Evolutionary conservation across 2,797 vertebrate genomes (phyloP), one percentile per base, ranked within the genome.

Genomic region (Catamblyrhynchus diadema): DNA sequence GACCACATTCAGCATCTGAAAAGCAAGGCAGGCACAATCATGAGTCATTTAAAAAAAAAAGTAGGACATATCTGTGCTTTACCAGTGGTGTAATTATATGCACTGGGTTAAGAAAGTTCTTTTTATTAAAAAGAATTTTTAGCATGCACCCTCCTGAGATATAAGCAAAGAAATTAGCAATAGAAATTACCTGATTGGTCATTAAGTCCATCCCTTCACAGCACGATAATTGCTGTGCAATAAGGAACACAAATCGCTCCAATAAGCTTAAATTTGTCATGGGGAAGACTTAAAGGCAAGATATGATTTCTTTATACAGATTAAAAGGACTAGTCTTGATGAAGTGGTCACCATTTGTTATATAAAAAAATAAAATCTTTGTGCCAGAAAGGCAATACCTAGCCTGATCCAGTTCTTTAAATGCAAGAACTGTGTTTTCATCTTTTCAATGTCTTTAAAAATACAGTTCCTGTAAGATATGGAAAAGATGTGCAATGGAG

Each of bases 101-200:
- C 42, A 42, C 42, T 42, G 41, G 41, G 41, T 42, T 42, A 42
- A 42, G 41, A 42, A 42, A 42, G 41, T 42, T 42, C 41, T 42
- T 42, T 81, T 86, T 84, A 79, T 88, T 79, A 86, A 81, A 90
- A 81, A 70, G 27, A 84, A 84, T 67, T 92, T 88, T 88, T 86
- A 88, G 60, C 41, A 64, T 66, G 51, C 41, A 64, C n/a, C 59
- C 73, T 86, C 77, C 64, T 4, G 7, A 88, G 86, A 60, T 50
- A 62, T 8, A 77, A 59, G 66, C 41, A 77, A 89, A 95, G 33
- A 94, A 95, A 94, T 91, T 60, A 65, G 28, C 42, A 67, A 48
- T 54, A 88, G 51, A 81, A 84, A 84, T 84, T 66, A 95, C 85
- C 82, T 96, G 44, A 81, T 90, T 79, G 39, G 73, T 86, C 66